A percentile compares a stretch with the other conserved stretches of the same genome.
Conservation (phyloP, 2,888 invertebrate species). For the Drosophila anomalata region DNA sequence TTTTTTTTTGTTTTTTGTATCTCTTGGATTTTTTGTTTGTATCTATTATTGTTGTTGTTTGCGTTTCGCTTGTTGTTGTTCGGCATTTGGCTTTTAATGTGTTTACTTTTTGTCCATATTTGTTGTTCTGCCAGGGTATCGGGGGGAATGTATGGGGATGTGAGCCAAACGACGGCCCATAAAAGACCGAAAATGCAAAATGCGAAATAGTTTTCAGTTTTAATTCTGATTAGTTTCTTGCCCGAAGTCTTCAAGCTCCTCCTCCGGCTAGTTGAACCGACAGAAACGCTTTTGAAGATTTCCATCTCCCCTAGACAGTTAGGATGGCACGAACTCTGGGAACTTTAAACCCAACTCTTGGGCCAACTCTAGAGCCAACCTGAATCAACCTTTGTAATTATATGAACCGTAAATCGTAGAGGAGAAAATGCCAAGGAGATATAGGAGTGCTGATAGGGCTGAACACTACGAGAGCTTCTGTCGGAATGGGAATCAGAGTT, state of each 20-base stretch:
- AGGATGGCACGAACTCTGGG: conserved; percentile 13
- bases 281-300: conserved; percentile 41
- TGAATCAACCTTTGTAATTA: conserved; percentile 15
- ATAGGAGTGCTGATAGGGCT: conserved; percentile 15
- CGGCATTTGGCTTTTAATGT: conserved; percentile 73
- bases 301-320: conserved; percentile 32
- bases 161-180: conserved; percentile 55
- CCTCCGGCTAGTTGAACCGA: conserved; percentile 12
- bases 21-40: conserved; percentile 19
- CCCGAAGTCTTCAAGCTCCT: neutral
- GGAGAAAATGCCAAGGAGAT: neutral
- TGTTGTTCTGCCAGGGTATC: conserved; percentile 4
- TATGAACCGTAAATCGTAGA: conserved; percentile 27
- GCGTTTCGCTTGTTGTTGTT: conserved; percentile 42
- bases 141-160: neutral
- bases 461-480: conserved; percentile 36
- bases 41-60: conserved; percentile 22
- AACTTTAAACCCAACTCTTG: neutral
- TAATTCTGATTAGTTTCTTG: conserved; percentile 61
- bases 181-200: conserved; percentile 52
- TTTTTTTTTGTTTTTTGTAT: conserved; percentile 40
- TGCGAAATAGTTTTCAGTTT: conserved; percentile 69
- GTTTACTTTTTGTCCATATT: conserved; percentile 59
- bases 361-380: neutral
- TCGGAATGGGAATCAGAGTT: conserved; percentile 28